Evolutionary conservation across 1,140 invertebrate genomes (phyloP).

Genomic region (Gonatopus flavifemur): DNA sequence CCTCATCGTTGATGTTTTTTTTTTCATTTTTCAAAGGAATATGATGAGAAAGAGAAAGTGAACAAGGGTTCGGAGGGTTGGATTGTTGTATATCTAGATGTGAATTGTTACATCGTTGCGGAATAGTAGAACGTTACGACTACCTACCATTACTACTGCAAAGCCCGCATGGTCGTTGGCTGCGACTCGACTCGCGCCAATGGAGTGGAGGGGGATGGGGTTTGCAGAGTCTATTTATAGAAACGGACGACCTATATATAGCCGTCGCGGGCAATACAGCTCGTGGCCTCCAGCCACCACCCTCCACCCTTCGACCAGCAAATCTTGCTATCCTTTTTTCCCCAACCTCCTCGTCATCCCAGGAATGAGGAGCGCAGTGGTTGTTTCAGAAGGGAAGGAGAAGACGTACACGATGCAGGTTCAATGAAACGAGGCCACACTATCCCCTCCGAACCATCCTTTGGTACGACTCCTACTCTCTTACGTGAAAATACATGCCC

Average conservation of each 20-base stretch:
- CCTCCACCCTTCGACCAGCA: slow-evolving; percentile 8
- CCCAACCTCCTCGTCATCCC: slow-evolving; percentile 5
- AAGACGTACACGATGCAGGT: slow-evolving; percentile 38
- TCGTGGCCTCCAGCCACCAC: slow-evolving; percentile 25
- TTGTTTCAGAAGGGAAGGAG: not conserved
- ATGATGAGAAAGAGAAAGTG: no score
- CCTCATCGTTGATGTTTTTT: no score
- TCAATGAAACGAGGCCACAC: slow-evolving; percentile 55
- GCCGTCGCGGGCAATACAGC: slow-evolving; percentile 49
- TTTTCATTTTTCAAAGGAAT: no score
- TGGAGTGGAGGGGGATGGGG: not conserved
- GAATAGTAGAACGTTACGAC: slow-evolving; percentile 1
- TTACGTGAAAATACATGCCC: slow-evolving; percentile 40
- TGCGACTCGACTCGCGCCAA: slow-evolving; percentile 1
- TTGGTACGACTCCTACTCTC: slow-evolving; percentile 11
- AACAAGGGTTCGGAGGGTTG: slow-evolving; percentile 10
- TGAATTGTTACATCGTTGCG: slow-evolving; percentile 18
- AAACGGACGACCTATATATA: slow-evolving; percentile 52
- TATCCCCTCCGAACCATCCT: slow-evolving; percentile 17
- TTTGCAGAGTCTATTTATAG: slow-evolving; percentile 50
- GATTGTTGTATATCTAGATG: slow-evolving; percentile 22
- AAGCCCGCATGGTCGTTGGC: slow-evolving; percentile 12
- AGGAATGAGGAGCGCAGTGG: not conserved
- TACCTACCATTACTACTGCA: no score
- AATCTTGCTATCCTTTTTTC: slow-evolving; percentile 8